Percentiles rank a stretch among this genome's conserved stretches.
These are phyloP conservation scores for Astur gentilis DNA, from an alignment of 2,113 vertebrate species.

Conservation along the genomic window DNA sequence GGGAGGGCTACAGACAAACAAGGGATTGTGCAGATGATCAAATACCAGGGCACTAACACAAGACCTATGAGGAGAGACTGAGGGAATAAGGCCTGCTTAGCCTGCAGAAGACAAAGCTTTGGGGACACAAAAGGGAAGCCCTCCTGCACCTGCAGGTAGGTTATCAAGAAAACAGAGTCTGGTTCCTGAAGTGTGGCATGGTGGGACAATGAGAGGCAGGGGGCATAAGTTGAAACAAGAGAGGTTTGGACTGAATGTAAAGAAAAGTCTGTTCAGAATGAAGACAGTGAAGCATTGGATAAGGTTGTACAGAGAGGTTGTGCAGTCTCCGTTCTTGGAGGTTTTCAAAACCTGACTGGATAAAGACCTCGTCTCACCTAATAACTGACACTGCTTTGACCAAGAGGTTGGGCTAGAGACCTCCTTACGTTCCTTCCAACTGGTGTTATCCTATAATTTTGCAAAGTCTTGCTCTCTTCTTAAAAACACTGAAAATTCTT, in stretches of 20 bases:
- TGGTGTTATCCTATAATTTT: neutral
- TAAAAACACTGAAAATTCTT: neutral
- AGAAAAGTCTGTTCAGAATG: neutral
- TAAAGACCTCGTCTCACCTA: neutral
- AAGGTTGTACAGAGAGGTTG: neutral
- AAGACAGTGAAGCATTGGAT: neutral
- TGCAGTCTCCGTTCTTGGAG: neutral
- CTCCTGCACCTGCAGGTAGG: neutral
- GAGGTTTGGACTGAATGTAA: neutral
- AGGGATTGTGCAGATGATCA: neutral
- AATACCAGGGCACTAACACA: neutral
- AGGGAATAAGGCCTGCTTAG: neutral
- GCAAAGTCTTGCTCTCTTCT: neutral
- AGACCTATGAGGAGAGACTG: neutral
- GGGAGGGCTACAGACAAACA: neutral
- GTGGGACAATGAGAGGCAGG: rapidly evolving
- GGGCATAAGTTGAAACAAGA: neutral
- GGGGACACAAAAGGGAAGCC: neutral
- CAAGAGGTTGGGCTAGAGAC: neutral
- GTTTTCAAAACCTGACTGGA: neutral
- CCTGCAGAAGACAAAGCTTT: neutral
- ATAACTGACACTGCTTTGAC: neutral
- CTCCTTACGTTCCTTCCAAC: neutral
- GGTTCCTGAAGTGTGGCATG: rapidly evolving
- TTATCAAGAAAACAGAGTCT: neutral